Base-by-base conservation (phyloP, 2,113 vertebrate genomes). In the Notechis scutatus region DNA sequence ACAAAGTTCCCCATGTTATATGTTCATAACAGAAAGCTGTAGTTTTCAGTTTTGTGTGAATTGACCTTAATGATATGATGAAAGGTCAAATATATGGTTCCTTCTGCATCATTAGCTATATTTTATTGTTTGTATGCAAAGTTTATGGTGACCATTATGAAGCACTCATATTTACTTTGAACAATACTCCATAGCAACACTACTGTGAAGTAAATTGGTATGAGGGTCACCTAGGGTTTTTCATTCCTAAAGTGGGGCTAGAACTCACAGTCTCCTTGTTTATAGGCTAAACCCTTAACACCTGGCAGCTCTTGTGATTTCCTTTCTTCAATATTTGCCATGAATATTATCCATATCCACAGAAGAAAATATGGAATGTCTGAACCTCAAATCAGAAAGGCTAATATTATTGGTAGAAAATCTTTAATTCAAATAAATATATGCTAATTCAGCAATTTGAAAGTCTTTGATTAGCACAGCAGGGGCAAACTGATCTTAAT, bases 401-500 rank as follows among this genome's bases (percentile, higher is more conserved):
- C 52, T 92, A 85, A 81, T 93, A 86, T 94, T 93, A 94, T n/a
- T 2, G 50, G 1, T 87, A 91, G 74, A 93, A 96, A 94, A 42
- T 90, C 59, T 93, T 96, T 95, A 94, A 90, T 50, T 96, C n/a
- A 93, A 91, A 95, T 87, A 95, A 81, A 97, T 94, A 92, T 91
- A 94, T 94, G 91, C 89, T 96, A 97, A 97, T 97, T 96, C 92
- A 94, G 93, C 91, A 96, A 91, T 61, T 74, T 5, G 34, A 93
- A 95, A 95, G 56, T 92, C 89, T 94, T 95, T 96, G 96, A 97
- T 97, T 96, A 97, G 95, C 95, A 94, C 95, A 96, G 96, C 52
- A 88, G 94, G 94, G 50, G 24, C 1, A 81, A 93, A 89, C 91
- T 97, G 88, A 96, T 95, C 92, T 92, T 94, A 96, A 94, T 94